phyloP scores from a whole-genome alignment of 2,888 invertebrate genomes.

The Plebejus melissa region DNA sequence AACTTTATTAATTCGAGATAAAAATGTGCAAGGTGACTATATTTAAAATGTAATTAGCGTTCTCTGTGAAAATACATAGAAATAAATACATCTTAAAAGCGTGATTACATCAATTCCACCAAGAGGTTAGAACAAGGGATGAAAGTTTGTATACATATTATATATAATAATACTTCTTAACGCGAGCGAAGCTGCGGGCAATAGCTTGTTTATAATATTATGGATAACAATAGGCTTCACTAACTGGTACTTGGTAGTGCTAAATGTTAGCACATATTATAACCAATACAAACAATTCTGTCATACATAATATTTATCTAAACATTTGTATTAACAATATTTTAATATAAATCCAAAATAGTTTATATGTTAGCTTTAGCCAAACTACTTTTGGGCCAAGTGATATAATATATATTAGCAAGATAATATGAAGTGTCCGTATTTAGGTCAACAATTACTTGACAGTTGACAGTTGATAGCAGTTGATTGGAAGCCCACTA shows the following conservation, averaged over 20 bases:
- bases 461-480: constrained; percentile 57
- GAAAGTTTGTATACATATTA: no score
- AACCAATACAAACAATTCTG: not conserved
- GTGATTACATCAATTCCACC: no score
- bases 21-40: no score
- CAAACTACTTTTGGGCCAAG: constrained; percentile 31
- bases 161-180: no score
- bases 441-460: constrained; percentile 60
- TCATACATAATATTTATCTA: not conserved
- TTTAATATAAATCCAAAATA: not conserved
- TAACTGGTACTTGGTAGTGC: not conserved
- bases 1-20: no score
- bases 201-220: not conserved
- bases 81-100: no score
- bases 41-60: no score
- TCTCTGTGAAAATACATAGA: no score
- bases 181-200: no score
- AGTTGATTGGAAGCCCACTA: constrained; percentile 28
- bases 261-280: no score
- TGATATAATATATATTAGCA: constrained; percentile 43
- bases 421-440: constrained; percentile 57
- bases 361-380: not conserved
- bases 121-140: no score
- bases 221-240: not conserved
- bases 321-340: not conserved